phyloP scores from a whole-genome alignment of 2,113 vertebrate species.

The Grammomys dolichurus region DNA sequence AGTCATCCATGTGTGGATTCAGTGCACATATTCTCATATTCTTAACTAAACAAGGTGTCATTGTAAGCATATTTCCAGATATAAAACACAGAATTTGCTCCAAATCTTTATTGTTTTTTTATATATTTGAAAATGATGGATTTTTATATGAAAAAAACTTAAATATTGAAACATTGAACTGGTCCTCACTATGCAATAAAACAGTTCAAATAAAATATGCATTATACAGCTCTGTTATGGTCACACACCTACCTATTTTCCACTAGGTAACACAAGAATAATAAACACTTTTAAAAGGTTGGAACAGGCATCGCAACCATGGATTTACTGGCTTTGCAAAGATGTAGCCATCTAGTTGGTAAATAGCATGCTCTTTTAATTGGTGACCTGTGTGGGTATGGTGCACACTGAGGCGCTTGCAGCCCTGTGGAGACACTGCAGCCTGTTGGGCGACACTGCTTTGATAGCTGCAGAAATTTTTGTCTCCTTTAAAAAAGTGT shows the following conservation, averaged over 20 bases:
- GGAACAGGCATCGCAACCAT: not conserved
- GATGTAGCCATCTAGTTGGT: not conserved
- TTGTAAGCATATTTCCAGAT: not conserved
- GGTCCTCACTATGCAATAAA: not conserved
- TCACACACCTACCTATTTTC: slow-evolving; percentile 14
- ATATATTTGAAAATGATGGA: not conserved
- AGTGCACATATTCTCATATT: slow-evolving; percentile 23
- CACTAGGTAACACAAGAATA: not conserved
- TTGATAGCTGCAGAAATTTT: slow-evolving; percentile 24
- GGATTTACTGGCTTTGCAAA: slow-evolving; percentile 24
- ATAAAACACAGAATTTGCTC: not conserved
- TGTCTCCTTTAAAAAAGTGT: slow-evolving; percentile 51
- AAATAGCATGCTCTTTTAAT: slow-evolving; percentile 42
- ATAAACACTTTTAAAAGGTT: not conserved
- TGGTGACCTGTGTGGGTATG: slow-evolving; percentile 9
- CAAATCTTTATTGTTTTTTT: not conserved
- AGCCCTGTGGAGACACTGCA: not conserved
- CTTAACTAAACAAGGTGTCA: not conserved
- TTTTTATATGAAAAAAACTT: not conserved
- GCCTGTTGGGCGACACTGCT: slow-evolving; percentile 19
- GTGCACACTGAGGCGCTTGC: not conserved
- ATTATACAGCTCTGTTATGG: not conserved
- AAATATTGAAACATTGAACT: not conserved
- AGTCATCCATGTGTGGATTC: not conserved
- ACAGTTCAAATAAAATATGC: not conserved